These are phyloP conservation scores for Norana najaformis DNA, from an alignment of 2,888 invertebrate genomes.

Conservation along the genomic window DNA sequence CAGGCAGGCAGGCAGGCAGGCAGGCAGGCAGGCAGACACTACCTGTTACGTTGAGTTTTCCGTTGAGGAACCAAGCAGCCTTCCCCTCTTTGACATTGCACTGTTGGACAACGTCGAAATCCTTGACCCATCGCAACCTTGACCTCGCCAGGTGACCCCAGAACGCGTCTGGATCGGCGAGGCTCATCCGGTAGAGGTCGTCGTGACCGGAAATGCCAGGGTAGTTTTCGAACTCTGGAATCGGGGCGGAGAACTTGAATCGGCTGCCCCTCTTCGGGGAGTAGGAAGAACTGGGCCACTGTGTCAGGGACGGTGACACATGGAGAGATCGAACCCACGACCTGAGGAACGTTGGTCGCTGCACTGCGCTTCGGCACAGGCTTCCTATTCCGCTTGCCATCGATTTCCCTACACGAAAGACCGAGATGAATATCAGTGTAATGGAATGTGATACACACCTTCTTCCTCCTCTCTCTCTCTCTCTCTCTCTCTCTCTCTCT, in stretches of 20 bases:
- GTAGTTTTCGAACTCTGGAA: slow-evolving; percentile 55
- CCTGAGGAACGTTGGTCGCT: background rate
- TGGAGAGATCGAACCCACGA: slow-evolving; percentile 5
- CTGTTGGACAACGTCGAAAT: slow-evolving; percentile 56
- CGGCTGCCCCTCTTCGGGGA: background rate
- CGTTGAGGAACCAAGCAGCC: slow-evolving; percentile 61
- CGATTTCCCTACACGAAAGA: background rate
- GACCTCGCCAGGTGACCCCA: slow-evolving; percentile 61
- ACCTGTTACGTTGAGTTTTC: slow-evolving; percentile 63
- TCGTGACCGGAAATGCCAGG: slow-evolving; percentile 50
- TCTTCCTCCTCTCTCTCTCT: too few species aligned
- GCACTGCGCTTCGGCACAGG: background rate
- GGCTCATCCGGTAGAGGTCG: slow-evolving; percentile 57
- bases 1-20: too few species aligned
- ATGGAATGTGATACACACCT: too few species aligned
- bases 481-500: too few species aligned
- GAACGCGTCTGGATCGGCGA: slow-evolving; percentile 58
- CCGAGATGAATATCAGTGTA: too few species aligned
- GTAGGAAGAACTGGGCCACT: background rate
- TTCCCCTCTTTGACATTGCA: slow-evolving; percentile 56
- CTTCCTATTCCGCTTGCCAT: background rate
- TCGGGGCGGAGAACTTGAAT: slow-evolving; percentile 37
- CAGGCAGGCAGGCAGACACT: background rate
- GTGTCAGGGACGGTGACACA: background rate
- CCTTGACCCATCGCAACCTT: slow-evolving; percentile 57